Percentiles rank a stretch among this genome's conserved stretches.
phyloP scores from a whole-genome alignment of 1,140 invertebrate species.

The Drosophila rufa region DNA sequence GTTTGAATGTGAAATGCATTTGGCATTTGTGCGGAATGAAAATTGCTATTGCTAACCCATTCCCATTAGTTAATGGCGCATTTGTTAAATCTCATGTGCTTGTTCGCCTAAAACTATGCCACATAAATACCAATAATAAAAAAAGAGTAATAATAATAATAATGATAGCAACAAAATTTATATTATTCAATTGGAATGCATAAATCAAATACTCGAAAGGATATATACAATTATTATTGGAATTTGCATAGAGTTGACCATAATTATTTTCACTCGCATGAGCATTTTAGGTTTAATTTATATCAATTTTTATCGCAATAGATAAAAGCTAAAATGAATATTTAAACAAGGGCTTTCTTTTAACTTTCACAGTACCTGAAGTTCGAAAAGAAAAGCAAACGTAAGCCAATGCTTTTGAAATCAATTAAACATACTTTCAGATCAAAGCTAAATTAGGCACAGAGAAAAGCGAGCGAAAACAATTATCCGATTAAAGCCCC shows the following conservation, averaged over 20 bases:
- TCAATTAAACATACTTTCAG: conserved; percentile 55
- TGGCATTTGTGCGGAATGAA: conserved; percentile 19
- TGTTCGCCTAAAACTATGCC: conserved; percentile 29
- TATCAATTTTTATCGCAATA: background rate
- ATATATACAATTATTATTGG: background rate
- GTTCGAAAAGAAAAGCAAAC: background rate
- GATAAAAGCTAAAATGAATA: background rate
- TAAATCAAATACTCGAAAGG: conserved; percentile 41
- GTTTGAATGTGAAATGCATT: conserved; percentile 36
- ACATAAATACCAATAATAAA: background rate
- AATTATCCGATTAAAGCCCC: conserved; percentile 41
- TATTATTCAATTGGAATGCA: conserved; percentile 25
- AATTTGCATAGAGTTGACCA: conserved; percentile 25
- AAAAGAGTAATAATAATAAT: conserved; percentile 3
- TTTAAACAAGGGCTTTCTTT: background rate
- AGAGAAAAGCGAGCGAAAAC: conserved; percentile 19
- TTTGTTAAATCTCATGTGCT: conserved; percentile 3
- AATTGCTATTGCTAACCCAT: conserved; percentile 2
- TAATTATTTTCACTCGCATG: background rate
- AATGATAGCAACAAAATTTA: background rate
- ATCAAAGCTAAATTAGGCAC: conserved; percentile 44
- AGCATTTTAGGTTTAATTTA: background rate
- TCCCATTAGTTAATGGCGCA: conserved; percentile 5
- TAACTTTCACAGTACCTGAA: conserved; percentile 11
- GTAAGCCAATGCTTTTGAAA: conserved; percentile 38